Conservation (phyloP, 2,888 invertebrate species). For the Yponomeuta plumbellus region DNA sequence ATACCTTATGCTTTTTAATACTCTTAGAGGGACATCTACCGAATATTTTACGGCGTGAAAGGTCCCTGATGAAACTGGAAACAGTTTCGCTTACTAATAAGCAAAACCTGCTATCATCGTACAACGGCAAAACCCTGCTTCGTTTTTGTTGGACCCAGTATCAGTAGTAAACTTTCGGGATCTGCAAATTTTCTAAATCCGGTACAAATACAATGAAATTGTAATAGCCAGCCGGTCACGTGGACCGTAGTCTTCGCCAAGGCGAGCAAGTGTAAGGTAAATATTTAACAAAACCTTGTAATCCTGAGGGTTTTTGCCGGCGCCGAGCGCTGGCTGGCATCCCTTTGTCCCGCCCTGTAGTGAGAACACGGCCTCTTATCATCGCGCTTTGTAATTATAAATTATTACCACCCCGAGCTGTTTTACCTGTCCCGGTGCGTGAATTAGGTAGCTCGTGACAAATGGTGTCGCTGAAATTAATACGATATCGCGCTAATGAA, state of each 20-base stretch:
- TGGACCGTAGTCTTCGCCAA: slow-evolving; percentile 15
- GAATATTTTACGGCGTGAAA: not conserved
- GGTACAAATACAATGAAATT: slow-evolving; percentile 6
- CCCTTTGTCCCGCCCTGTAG: slow-evolving; percentile 47
- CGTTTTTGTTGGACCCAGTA: not conserved
- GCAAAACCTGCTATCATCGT: not conserved
- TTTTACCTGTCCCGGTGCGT: slow-evolving; percentile 30
- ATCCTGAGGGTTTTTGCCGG: slow-evolving; percentile 42
- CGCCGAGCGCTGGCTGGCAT: slow-evolving; percentile 27
- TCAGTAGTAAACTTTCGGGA: not conserved
- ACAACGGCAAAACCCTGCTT: not conserved
- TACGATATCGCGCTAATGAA: slow-evolving; percentile 11
- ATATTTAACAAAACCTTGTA: slow-evolving; percentile 60
- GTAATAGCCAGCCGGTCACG: slow-evolving; percentile 1
- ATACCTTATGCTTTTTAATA: not conserved
- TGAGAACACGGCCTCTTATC: slow-evolving; percentile 49
- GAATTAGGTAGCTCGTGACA: slow-evolving; percentile 13
- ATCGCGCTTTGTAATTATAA: slow-evolving; percentile 57
- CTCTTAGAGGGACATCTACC: not conserved
- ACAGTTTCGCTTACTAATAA: not conserved
- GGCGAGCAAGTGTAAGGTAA: slow-evolving; percentile 50
- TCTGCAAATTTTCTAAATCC: not conserved
- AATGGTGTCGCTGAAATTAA: slow-evolving; percentile 12
- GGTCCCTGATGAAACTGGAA: not conserved
- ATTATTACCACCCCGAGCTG: slow-evolving; percentile 35